These are phyloP conservation scores for Drosophila melanosoma DNA, from an alignment of 2,888 invertebrate genomes.

Conservation along the genomic window DNA sequence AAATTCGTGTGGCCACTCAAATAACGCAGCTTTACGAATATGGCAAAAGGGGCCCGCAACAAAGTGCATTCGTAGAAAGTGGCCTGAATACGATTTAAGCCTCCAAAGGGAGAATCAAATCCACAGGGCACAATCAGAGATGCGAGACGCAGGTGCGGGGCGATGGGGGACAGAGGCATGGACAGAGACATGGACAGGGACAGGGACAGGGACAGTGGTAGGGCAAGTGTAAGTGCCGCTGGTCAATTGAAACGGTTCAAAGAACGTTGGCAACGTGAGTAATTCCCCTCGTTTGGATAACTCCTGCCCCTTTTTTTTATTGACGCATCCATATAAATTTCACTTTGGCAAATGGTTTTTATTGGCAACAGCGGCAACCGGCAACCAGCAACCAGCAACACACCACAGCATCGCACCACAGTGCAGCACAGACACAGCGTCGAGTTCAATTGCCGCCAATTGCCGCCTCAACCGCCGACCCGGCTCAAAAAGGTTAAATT, in stretches of 20 bases:
- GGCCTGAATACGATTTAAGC: slow-evolving; percentile 35
- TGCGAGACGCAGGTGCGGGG: slow-evolving; percentile 15
- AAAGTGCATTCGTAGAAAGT: slow-evolving; percentile 53
- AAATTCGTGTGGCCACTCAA: slow-evolving; percentile 56
- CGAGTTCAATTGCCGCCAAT: slow-evolving; percentile 61
- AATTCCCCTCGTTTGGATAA: slow-evolving; percentile 51
- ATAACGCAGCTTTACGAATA: slow-evolving; percentile 66
- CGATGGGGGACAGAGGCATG: not conserved
- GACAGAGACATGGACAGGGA: not conserved
- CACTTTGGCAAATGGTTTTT: slow-evolving; percentile 79
- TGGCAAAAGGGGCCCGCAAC: slow-evolving; percentile 42
- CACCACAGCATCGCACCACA: slow-evolving; percentile 22
- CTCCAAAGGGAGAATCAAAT: slow-evolving; percentile 7
- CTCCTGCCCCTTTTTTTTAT: slow-evolving; percentile 48
- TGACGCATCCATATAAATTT: slow-evolving; percentile 76
- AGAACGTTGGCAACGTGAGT: slow-evolving; percentile 56
- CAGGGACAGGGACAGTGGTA: not conserved
- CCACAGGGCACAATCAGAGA: slow-evolving; percentile 38
- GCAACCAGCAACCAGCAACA: slow-evolving; percentile 19
- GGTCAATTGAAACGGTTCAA: slow-evolving; percentile 80
- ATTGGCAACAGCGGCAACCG: slow-evolving; percentile 61
- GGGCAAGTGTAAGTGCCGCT: slow-evolving; percentile 24
- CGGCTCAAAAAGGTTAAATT: slow-evolving; percentile 75
- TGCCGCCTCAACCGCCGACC: slow-evolving; percentile 45
- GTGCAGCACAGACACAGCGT: slow-evolving; percentile 14